These are phyloP conservation scores for Zaprionus taronus DNA, from an alignment of 1,140 invertebrate genomes.

Conservation along the genomic window DNA sequence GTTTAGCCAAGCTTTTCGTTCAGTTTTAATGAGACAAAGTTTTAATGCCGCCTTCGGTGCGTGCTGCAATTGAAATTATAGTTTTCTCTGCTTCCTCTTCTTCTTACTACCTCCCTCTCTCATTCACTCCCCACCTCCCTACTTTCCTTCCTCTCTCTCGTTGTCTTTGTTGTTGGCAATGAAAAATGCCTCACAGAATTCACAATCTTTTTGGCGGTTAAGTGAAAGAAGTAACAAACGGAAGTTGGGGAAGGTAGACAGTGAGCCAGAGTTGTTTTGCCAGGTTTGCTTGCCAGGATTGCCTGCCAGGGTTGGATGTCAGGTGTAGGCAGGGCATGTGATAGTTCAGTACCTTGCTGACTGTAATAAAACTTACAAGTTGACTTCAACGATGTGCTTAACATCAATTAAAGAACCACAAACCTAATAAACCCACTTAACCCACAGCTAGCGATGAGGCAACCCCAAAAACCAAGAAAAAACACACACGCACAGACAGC, in stretches of 20 bases:
- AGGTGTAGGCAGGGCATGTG: not conserved
- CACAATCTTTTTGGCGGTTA: constrained; percentile 19
- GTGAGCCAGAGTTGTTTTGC: not conserved
- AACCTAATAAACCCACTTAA: constrained; percentile 74
- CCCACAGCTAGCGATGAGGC: constrained; percentile 46
- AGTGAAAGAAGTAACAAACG: not conserved
- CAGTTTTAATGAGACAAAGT: constrained; percentile 22
- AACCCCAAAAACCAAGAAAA: not conserved
- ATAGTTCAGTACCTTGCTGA: constrained; percentile 9
- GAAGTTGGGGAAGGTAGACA: not conserved
- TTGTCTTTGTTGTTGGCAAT: constrained; percentile 12
- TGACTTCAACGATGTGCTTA: constrained; percentile 63
- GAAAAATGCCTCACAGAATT: constrained; percentile 11
- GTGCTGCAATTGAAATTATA: constrained; percentile 35
- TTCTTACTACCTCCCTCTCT: not conserved
- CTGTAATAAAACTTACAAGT: constrained; percentile 49
- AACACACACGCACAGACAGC: not conserved
- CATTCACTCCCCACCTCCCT: not conserved
- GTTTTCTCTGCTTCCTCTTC: not conserved
- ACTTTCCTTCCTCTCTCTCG: not conserved
- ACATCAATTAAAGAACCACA: constrained; percentile 79
- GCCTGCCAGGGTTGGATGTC: not conserved
- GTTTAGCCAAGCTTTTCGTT: not conserved
- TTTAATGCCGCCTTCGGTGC: not conserved
- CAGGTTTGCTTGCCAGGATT: too few relatives aligned